phyloP scores from a whole-genome alignment of 2,797 vertebrate species.

The Serranus cabrilla region DNA sequence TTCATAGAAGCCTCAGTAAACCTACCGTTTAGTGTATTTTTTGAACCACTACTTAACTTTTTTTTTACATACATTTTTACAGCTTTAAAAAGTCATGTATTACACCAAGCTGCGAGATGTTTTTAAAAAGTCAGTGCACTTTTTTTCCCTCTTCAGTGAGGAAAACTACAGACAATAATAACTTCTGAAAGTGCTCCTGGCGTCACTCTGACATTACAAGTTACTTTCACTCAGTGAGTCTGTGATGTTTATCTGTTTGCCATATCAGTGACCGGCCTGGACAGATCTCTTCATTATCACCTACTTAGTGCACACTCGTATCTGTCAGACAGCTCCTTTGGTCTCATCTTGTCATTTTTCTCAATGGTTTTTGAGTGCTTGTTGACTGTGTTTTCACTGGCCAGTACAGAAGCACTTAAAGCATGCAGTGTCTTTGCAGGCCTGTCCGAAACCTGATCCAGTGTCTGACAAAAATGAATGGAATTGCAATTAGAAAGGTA shows the following conservation, averaged over 20 bases:
- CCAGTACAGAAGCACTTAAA: conserved; percentile 41
- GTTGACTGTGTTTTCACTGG: conserved; percentile 64
- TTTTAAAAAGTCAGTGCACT: conserved; percentile 2
- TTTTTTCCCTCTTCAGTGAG: conserved; percentile 19
- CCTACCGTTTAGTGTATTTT: background rate
- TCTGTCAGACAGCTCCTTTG: conserved; percentile 63
- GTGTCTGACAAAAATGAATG: conserved; percentile 40
- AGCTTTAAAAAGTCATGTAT: background rate
- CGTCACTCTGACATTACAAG: conserved; percentile 70
- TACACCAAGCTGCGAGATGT: background rate
- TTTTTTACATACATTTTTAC: background rate
- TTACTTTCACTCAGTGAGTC: conserved; percentile 68
- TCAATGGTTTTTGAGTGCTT: conserved; percentile 62
- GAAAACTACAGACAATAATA: conserved; percentile 39
- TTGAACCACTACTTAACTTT: background rate
- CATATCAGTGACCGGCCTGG: conserved; percentile 78
- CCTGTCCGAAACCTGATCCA: conserved; percentile 50
- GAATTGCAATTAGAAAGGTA: conserved; percentile 50
- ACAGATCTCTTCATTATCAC: conserved; percentile 82
- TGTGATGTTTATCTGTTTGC: conserved; percentile 83
- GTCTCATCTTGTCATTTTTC: conserved; percentile 54
- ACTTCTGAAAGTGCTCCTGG: conserved; percentile 60
- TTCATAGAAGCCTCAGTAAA: background rate
- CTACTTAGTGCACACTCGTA: conserved; percentile 72
- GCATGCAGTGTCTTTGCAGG: conserved; percentile 64